Evolutionary conservation across 2,113 vertebrate genomes (phyloP).

Genomic region (Euleptes europaea): DNA sequence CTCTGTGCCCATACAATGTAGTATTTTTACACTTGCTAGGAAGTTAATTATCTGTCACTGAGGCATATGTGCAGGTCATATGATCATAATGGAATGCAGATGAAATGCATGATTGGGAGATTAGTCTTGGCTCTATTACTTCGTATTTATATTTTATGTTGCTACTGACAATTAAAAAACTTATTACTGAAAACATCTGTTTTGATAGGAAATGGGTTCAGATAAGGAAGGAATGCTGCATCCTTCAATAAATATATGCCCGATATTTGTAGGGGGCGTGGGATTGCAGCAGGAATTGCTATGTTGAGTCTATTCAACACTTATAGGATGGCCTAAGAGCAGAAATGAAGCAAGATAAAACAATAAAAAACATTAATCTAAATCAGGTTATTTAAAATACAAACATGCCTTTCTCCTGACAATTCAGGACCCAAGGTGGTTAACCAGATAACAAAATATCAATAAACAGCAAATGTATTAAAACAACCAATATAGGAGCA

Average conservation of each 20-base stretch:
- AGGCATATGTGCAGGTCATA: neutral
- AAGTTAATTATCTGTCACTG: neutral
- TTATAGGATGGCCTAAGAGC: neutral
- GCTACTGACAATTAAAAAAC: neutral
- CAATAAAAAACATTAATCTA: no score
- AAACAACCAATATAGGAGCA: no score
- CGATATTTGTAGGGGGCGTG: neutral
- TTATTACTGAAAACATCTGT: slow-evolving; percentile 17
- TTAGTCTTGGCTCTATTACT: neutral
- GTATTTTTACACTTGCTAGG: neutral
- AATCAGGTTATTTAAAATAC: no score
- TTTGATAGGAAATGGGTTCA: neutral
- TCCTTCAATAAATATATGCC: neutral
- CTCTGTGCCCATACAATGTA: neutral
- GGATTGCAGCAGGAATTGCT: neutral
- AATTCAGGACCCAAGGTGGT: no score
- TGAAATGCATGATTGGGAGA: slow-evolving; percentile 1
- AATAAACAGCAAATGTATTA: no score
- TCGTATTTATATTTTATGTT: slow-evolving; percentile 5
- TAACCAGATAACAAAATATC: no score
- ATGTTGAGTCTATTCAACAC: neutral
- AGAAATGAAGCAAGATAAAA: no score
- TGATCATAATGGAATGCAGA: rapidly evolving
- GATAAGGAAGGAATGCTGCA: neutral
- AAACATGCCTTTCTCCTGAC: no score